Percentiles rank a stretch among this genome's conserved stretches.
Evolutionary conservation across 2,888 invertebrate species (phyloP).

Genomic region (Euplagia quadripunctaria): DNA sequence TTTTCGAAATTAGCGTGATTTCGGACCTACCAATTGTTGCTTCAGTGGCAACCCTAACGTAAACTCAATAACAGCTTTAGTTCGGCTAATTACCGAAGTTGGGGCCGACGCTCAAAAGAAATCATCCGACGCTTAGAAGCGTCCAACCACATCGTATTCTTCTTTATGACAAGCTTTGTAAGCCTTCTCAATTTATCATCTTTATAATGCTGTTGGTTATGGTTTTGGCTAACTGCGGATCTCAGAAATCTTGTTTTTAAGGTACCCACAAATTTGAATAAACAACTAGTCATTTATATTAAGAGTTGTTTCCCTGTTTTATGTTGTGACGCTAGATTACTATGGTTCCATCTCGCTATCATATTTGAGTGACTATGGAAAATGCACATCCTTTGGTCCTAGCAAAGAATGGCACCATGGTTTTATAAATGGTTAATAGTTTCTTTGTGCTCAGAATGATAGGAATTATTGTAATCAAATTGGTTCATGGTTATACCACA

Average conservation of each 20-base stretch:
- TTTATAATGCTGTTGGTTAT: constrained; percentile 1
- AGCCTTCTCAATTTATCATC: constrained; percentile 6
- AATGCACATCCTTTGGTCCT: neutral
- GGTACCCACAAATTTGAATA: neutral
- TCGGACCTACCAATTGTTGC: neutral
- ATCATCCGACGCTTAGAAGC: constrained; percentile 25
- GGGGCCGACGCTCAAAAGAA: constrained; percentile 52
- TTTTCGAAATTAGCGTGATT: neutral
- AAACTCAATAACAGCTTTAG: constrained; percentile 40
- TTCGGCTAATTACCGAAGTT: constrained; percentile 55
- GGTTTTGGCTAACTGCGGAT: neutral
- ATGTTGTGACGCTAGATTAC: neutral
- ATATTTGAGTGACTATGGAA: neutral
- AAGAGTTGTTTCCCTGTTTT: neutral
- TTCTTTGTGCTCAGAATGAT: neutral
- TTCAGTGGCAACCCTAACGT: constrained; percentile 35
- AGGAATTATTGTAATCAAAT: too few species aligned
- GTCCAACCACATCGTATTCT: constrained; percentile 20
- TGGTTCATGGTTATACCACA: too few species aligned
- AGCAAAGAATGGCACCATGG: neutral
- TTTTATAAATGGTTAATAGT: neutral
- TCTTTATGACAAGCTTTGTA: constrained; percentile 22
- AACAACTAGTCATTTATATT: too few species aligned
- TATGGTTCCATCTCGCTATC: neutral
- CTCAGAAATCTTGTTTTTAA: neutral